Conservation (phyloP, 2,797 vertebrate species). For the Florisuga fusca region DNA sequence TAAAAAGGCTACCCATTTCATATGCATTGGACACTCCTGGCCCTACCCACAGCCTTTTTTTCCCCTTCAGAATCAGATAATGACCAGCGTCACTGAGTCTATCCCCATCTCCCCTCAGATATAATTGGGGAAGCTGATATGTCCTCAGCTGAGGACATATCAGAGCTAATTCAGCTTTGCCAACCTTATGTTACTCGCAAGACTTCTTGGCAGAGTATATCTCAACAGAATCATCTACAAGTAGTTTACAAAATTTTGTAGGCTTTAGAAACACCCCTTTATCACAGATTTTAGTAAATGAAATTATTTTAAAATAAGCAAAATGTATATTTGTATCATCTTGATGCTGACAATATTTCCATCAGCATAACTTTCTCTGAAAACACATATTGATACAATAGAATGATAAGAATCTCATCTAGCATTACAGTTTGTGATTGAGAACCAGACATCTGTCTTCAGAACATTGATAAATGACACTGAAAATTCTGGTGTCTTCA, state of each 20-base stretch:
- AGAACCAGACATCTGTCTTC: not conserved
- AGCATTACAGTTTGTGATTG: rapidly evolving
- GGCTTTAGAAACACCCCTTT: not conserved
- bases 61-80: not conserved
- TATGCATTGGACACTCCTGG: not conserved
- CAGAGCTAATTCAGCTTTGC: not conserved
- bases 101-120: not conserved
- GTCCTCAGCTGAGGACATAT: not conserved
- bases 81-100: not conserved
- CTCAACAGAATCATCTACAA: not conserved
- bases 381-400: not conserved
- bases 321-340: not conserved
- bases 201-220: not conserved
- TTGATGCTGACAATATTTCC: not conserved
- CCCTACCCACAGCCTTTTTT: not conserved
- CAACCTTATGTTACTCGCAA: not conserved
- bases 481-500: not conserved
- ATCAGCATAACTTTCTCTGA: not conserved
- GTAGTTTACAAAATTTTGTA: not conserved
- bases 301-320: not conserved
- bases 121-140: not conserved
- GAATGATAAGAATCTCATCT: not conserved
- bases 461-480: not conserved
- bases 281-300: not conserved
- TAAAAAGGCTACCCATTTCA: not conserved